A percentile compares a stretch with the other conserved stretches of the same genome.
phyloP scores from a whole-genome alignment of 2,113 vertebrate genomes.

The Dissostichus mawsoni region DNA sequence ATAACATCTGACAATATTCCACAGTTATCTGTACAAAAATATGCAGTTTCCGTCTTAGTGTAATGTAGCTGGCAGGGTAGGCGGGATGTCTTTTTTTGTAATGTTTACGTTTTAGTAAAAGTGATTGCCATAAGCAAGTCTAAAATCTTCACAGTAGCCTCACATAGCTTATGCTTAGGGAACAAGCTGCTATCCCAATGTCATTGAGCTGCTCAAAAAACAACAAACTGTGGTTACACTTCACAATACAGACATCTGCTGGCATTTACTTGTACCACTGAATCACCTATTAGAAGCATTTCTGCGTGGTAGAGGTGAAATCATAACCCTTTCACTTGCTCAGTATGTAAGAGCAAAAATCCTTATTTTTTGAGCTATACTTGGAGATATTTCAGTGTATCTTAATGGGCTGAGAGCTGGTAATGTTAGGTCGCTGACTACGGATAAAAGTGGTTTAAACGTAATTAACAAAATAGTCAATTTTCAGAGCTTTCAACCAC shows the following conservation, averaged over 20 bases:
- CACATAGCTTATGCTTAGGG: constrained; percentile 48
- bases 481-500: not conserved
- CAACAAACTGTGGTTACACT: constrained; percentile 70
- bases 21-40: constrained; percentile 77
- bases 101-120: constrained; percentile 63
- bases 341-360: not conserved
- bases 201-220: constrained; percentile 68
- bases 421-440: not conserved
- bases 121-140: constrained; percentile 68
- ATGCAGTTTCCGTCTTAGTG: constrained; percentile 58
- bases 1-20: constrained; percentile 61
- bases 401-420: not conserved
- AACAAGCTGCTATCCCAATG: constrained; percentile 62
- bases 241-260: constrained; percentile 65
- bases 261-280: constrained; percentile 56
- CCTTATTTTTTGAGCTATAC: not conserved
- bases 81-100: constrained; percentile 51
- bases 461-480: not conserved
- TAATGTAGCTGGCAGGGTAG: constrained; percentile 63
- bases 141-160: constrained; percentile 70
- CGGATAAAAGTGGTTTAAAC: not conserved
- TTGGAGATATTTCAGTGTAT: not conserved
- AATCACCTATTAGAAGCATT: not conserved
- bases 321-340: not conserved
- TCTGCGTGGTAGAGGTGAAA: not conserved